phyloP scores from a whole-genome alignment of 2,113 vertebrate genomes.

The Hymenochirus boettgeri region DNA sequence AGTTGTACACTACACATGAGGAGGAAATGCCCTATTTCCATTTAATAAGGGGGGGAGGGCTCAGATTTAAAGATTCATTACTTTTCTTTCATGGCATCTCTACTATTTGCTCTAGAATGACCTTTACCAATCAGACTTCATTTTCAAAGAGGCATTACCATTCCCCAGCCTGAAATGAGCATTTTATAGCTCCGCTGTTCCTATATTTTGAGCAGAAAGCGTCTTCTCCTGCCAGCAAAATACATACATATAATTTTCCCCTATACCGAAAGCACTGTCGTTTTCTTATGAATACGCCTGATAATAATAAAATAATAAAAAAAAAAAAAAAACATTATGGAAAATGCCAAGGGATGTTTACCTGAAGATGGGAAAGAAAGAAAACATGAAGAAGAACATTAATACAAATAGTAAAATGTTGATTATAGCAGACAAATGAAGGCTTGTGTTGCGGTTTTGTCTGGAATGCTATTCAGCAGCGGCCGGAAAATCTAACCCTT shows the following conservation, averaged over 20 bases:
- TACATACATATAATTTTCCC: slow-evolving; percentile 22
- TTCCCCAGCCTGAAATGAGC: slow-evolving; percentile 47
- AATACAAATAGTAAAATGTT: slow-evolving; percentile 24
- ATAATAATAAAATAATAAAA: slow-evolving; percentile 38
- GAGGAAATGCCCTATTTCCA: slow-evolving; percentile 36
- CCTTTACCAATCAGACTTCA: slow-evolving; percentile 54
- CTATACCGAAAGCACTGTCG: slow-evolving; percentile 13
- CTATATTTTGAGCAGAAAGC: slow-evolving; percentile 23
- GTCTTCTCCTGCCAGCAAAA: slow-evolving; percentile 31
- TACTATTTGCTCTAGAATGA: slow-evolving; percentile 45
- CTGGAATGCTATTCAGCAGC: neutral
- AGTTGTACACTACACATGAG: slow-evolving; percentile 47
- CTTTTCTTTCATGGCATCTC: slow-evolving; percentile 47
- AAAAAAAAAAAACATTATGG: neutral
- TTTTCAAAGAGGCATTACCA: slow-evolving; percentile 49
- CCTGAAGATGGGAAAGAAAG: neutral
- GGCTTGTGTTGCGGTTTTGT: neutral
- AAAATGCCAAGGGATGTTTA: slow-evolving; percentile 8
- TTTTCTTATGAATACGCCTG: slow-evolving; percentile 14
- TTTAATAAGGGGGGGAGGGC: slow-evolving; percentile 34
- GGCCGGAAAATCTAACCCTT: no score
- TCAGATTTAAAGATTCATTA: slow-evolving; percentile 48
- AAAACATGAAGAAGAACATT: slow-evolving; percentile 19
- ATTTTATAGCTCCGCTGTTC: slow-evolving; percentile 31
- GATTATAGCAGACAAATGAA: neutral